Evolutionary conservation across 2,888 invertebrate genomes (phyloP), one percentile per base, ranked within the genome.

Genomic region (Meiosimyza decipiens): DNA sequence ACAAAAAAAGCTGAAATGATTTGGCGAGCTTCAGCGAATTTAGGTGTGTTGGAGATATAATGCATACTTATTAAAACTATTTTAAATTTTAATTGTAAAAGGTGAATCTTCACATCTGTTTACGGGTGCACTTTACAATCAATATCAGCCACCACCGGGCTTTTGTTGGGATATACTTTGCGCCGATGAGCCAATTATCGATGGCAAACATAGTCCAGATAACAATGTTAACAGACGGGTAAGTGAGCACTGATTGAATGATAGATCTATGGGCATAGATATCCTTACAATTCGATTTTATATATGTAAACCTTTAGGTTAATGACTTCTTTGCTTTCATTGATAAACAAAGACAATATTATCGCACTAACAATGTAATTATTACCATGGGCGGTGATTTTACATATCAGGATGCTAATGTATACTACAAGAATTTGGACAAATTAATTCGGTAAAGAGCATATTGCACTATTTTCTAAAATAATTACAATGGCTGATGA

Each of bases 131-230:
- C 88, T 97, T 33, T 94, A 90, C 85, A 95, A 96, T 79, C 91
- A 90, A 2, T 97, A 97, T 83, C 90, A 91, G 0, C 93, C 96
- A 0, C 98, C 98, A 0, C 89, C 91, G 0, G 97, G 97, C 0
- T 98, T 97, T 86, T 98, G 98, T 82, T 99, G 96, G 85, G 98
- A 99, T 83, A 89, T 94, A 4, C 88, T 94, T 0, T 98, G 98
- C 82, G 84, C 87, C 0, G 95, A 96, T 82, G 93, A 93, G 70
- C 96, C 96, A 0, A 93, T 98, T 13, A 91, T 96, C 77, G 97
- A 97, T 83, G 94, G 95, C 81, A 89, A 90, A 0, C 87, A 89
- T 22, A 93, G 96, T 64, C 92, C 94, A 0, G 93, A 94, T 77
- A 95, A 94, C 83, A 98, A 98, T 83, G 93, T 95, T 0, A 91